phyloP scores from a whole-genome alignment of 2,888 invertebrate genomes.

The Phoronis australis region DNA sequence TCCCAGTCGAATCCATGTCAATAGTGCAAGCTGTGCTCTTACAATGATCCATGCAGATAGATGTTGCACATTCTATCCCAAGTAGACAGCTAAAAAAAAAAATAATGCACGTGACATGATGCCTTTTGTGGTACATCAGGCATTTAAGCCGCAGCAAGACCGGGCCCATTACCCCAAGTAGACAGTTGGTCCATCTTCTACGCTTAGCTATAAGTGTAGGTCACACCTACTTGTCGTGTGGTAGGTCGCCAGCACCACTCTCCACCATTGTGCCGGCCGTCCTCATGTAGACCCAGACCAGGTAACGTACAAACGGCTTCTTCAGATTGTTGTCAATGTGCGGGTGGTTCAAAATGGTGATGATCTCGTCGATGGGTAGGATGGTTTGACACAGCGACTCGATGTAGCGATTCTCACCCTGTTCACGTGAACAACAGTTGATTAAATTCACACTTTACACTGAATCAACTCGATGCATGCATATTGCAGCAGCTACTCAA shows the following conservation, averaged over 20 bases:
- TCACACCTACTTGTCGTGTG: constrained; percentile 26
- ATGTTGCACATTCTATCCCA: too few species aligned
- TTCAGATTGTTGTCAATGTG: constrained; percentile 40
- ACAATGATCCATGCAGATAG: too few species aligned
- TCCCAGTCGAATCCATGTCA: too few species aligned
- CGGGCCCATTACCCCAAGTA: background rate
- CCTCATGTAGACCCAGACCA: constrained; percentile 50
- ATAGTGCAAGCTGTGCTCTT: too few species aligned
- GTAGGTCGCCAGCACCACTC: constrained; percentile 45
- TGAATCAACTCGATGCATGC: too few species aligned
- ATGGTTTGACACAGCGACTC: constrained; percentile 52
- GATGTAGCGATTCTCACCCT: constrained; percentile 51
- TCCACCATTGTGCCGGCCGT: constrained; percentile 49
- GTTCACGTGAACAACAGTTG: too few species aligned
- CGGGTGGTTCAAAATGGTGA: constrained; percentile 39
- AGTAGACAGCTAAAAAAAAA: too few species aligned
- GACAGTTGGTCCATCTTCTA: background rate
- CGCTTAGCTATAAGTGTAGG: background rate
- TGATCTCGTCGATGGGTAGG: constrained; percentile 43
- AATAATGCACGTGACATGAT: too few species aligned
- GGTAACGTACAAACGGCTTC: constrained; percentile 44
- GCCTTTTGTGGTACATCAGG: too few species aligned
- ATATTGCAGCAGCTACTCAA: too few species aligned
- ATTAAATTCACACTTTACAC: too few species aligned
- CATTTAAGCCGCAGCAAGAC: background rate